Percentiles rank a stretch among this genome's conserved stretches.
phyloP scores from a whole-genome alignment of 2,888 invertebrate species.

The Lepetodrilus schrolli region DNA sequence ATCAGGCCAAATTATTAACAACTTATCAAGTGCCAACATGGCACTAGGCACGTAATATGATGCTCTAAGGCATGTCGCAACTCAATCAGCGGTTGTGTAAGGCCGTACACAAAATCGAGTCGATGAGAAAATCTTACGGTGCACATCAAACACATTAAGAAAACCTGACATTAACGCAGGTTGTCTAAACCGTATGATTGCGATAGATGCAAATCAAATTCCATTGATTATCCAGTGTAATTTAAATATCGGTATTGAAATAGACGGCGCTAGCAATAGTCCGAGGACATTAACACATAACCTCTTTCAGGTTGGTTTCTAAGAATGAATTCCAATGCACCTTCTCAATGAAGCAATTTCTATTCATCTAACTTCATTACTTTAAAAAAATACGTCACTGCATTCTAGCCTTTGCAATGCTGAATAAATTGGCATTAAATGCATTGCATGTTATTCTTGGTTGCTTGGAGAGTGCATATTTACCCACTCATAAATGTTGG shows the following conservation, averaged over 20 bases:
- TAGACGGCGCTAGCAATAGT: background rate
- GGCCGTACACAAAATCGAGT: background rate
- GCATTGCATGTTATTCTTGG: no score
- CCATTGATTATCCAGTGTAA: background rate
- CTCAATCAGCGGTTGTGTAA: background rate
- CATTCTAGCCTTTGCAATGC: no score
- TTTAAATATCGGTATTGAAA: background rate
- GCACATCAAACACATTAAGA: background rate
- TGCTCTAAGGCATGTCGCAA: no score
- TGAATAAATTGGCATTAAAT: no score
- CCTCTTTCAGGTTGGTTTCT: background rate
- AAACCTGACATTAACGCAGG: background rate
- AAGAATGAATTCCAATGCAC: background rate
- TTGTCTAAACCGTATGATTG: background rate
- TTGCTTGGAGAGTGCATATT: no score
- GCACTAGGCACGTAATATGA: background rate
- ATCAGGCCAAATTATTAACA: background rate
- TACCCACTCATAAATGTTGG: no score
- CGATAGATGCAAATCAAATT: background rate
- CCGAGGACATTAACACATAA: background rate
- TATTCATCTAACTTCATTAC: background rate
- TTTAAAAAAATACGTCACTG: no score
- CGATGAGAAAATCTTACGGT: background rate
- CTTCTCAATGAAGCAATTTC: background rate
- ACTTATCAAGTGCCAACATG: background rate